Base-by-base conservation (phyloP, 2,113 vertebrate genomes). In the Actinemys pallida region DNA sequence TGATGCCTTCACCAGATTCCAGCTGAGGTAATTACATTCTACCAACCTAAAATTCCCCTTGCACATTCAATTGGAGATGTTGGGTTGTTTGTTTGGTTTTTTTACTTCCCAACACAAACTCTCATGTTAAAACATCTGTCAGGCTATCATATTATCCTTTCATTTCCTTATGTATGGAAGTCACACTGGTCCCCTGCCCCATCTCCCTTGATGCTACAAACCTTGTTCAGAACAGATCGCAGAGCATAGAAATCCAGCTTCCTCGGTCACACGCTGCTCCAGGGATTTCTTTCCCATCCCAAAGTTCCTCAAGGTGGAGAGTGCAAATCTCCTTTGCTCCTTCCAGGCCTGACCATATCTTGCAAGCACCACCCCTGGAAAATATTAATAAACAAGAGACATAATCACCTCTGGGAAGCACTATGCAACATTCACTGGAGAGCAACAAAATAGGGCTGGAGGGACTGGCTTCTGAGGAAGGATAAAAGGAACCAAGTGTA, bases 241-340 rank as follows among this genome's bases (percentile, higher is more conserved):
- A 8, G 96, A 90, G 42, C 97, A 98, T 69, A 98, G 97, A 96
- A 84, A 97, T 83, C 65, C 14, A 1, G 97, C 95, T 96, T 99
- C 99, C 86, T 98, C 97, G 0, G 54, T 88, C 93, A 99, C 98
- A 94, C 95, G 97, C 14, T 98, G 93, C 93, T 99, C 99, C 98
- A 99, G 97, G 2, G 98, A 98, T 90, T 97, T 98, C 94, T 99
- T 99, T 93, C 99, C 99, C 95, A 99, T 95, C 29, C 99, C 99
- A 42, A 99, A 98, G 94, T 98, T 98, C 93, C 98, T 98, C 94
- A 99, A 57, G 0, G 98, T 98, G 83, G 93, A 96, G 59, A 99
- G 49, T 0, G 98, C 87, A 84, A 99, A 99, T 65, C 97, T 98
- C 8, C 99, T 97, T 91, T 97, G 97, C 42, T 99, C 98, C 39